phyloP scores from a whole-genome alignment of 2,113 vertebrate genomes.

The Lethenteron camtschaticum region DNA sequence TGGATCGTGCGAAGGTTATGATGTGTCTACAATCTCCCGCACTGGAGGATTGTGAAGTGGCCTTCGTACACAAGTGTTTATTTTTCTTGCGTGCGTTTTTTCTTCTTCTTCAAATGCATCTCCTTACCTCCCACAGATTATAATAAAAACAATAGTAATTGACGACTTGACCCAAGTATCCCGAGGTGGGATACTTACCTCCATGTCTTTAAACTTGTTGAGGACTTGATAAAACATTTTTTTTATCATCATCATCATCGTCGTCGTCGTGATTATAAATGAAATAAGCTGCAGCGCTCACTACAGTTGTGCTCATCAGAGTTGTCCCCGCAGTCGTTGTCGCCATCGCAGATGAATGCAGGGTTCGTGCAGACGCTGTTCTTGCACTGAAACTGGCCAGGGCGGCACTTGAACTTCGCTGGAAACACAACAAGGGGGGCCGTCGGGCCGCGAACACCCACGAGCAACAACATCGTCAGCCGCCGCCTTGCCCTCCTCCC shows the following conservation, averaged over 20 bases:
- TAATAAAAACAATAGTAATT: too few relatives aligned
- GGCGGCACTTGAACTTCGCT: slow-evolving; percentile 96
- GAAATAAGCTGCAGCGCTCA: slow-evolving; percentile 17
- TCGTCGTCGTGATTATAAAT: too few relatives aligned
- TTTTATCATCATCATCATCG: slow-evolving; percentile 6
- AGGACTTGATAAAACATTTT: not conserved
- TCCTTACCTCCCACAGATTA: too few relatives aligned
- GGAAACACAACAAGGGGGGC: slow-evolving; percentile 11
- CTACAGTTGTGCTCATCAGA: slow-evolving; percentile 92
- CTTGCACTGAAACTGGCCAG: slow-evolving; percentile 85
- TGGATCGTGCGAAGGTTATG: too few relatives aligned
- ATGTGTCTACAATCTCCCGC: too few relatives aligned
- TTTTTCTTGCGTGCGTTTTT: too few relatives aligned
- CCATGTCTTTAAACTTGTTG: slow-evolving; percentile 8
- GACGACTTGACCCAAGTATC: slow-evolving; percentile 1
- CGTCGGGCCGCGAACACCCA: slow-evolving; percentile 7
- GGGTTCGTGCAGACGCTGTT: slow-evolving; percentile 86
- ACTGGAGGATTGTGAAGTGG: too few relatives aligned
- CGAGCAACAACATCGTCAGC: not conserved
- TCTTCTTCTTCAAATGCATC: too few relatives aligned
- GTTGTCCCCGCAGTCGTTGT: slow-evolving; percentile 94
- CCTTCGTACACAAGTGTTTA: too few relatives aligned
- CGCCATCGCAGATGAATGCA: slow-evolving; percentile 92
- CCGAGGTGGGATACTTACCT: fast-evolving
- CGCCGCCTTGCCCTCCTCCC: too few relatives aligned